Conservation (phyloP, 2,888 invertebrate genomes). For the Drosophila birchii region DNA sequence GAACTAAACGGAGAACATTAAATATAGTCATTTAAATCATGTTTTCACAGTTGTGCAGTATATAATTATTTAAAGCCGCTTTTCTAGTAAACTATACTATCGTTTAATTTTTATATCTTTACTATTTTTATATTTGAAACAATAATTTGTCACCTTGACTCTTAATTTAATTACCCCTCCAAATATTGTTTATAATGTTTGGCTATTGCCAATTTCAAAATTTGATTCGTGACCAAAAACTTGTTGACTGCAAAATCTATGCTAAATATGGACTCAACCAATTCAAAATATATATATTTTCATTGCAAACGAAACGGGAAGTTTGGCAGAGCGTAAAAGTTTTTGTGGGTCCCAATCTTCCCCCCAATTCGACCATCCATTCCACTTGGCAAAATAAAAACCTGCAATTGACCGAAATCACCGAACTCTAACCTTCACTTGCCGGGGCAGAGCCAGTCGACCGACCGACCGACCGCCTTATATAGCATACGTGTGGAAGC, state of each 20-base stretch:
- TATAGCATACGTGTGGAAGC: conserved; percentile 16
- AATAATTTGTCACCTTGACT: conserved; percentile 23
- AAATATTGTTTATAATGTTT: conserved; percentile 6
- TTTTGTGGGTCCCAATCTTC: conserved; percentile 13
- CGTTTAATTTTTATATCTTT: too few relatives aligned
- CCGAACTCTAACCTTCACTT: conserved; percentile 75
- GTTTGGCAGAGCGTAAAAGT: conserved; percentile 56
- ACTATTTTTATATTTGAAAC: conserved; percentile 1
- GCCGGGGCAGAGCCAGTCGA: conserved; percentile 11
- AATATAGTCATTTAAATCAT: not conserved
- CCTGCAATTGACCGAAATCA: conserved; percentile 53
- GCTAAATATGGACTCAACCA: conserved; percentile 22
- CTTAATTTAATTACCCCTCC: conserved; percentile 17
- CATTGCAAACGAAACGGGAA: conserved; percentile 54
- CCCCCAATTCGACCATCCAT: not conserved
- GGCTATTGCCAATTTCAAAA: not conserved
- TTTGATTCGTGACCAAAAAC: conserved; percentile 33
- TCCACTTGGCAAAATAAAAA: conserved; percentile 13
- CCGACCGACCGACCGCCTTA: conserved; percentile 10
- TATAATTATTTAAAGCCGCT: not conserved
- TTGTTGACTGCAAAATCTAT: conserved; percentile 49
- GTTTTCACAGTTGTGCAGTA: too few relatives aligned
- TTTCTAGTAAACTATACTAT: too few relatives aligned
- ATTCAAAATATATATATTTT: conserved; percentile 3
- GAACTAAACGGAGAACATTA: not conserved